Evolutionary conservation across 23 tunicate genomes (phyloP).

Genomic region (Aplidium turbinatum): DNA sequence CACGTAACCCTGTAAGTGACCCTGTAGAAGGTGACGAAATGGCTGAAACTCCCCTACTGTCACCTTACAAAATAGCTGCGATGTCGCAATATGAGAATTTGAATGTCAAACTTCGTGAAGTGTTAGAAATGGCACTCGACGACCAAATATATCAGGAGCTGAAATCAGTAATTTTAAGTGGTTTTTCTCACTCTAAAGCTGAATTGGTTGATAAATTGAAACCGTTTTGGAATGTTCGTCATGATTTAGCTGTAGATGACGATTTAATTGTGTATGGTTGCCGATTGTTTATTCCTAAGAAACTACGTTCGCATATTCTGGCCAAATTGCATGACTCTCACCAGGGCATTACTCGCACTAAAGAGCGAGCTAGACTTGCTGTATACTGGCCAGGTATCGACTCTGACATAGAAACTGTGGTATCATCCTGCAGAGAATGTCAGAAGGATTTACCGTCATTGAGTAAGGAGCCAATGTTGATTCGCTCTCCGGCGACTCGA

Average conservation of each 20-base stretch:
- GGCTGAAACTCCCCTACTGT: not conserved
- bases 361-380: slow-evolving; percentile 20
- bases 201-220: not conserved
- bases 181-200: slow-evolving; percentile 7
- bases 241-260: slow-evolving; percentile 7
- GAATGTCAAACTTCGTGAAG: not conserved
- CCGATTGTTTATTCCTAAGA: not conserved
- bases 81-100: not conserved
- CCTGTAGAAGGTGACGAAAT: slow-evolving; percentile 4
- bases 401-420: slow-evolving; percentile 7
- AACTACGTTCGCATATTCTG: not conserved
- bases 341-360: not conserved
- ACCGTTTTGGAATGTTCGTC: slow-evolving; percentile 9
- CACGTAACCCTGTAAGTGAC: slow-evolving; percentile 2
- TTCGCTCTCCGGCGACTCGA: not conserved
- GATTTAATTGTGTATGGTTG: slow-evolving; percentile 10
- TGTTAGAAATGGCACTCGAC: not conserved
- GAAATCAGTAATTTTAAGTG: not conserved
- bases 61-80: not conserved
- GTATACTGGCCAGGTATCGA: slow-evolving; percentile 5
- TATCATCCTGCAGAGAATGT: not conserved
- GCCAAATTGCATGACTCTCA: not conserved
- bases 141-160: slow-evolving; percentile 1
- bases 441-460: not conserved
- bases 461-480: slow-evolving; percentile 5